Evolutionary conservation across 2,113 vertebrate genomes (phyloP).

Genomic region (Sander vitreus): DNA sequence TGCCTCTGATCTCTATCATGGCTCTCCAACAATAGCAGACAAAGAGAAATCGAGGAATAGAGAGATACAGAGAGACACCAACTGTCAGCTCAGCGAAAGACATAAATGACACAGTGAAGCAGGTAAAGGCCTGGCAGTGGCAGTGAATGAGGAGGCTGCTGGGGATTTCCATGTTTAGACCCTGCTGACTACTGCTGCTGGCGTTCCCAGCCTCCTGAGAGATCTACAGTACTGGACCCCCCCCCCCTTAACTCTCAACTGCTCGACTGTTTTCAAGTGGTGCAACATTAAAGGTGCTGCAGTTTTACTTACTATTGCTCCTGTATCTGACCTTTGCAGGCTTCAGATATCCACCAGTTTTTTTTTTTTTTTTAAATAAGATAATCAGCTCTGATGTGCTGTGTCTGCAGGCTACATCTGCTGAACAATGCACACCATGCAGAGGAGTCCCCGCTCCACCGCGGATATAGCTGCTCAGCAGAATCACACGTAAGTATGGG

Average conservation of each 20-base stretch:
- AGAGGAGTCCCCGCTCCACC: slow-evolving; percentile 32
- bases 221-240: not conserved
- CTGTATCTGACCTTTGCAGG: slow-evolving; percentile 4
- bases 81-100: slow-evolving; percentile 7
- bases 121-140: slow-evolving; percentile 32
- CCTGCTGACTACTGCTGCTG: slow-evolving; percentile 47
- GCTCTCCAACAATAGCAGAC: slow-evolving; percentile 7
- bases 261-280: slow-evolving; percentile 21
- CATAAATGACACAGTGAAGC: slow-evolving; percentile 11
- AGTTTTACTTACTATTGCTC: not conserved
- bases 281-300: slow-evolving; percentile 36
- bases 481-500: slow-evolving; percentile 44
- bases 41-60: not conserved
- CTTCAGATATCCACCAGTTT: not conserved
- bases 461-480: slow-evolving; percentile 9
- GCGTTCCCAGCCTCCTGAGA: slow-evolving; percentile 24
- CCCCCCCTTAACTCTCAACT: slow-evolving; percentile 5
- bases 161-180: slow-evolving; percentile 67
- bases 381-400: not conserved
- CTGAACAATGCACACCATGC: slow-evolving; percentile 25
- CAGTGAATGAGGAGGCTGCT: not conserved
- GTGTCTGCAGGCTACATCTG: slow-evolving; percentile 24
- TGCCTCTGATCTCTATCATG: slow-evolving; percentile 1
- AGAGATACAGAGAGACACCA: not conserved
- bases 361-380: not conserved